Base-by-base conservation (phyloP, 2,113 vertebrate species). In the Monarcha castaneiventris region DNA sequence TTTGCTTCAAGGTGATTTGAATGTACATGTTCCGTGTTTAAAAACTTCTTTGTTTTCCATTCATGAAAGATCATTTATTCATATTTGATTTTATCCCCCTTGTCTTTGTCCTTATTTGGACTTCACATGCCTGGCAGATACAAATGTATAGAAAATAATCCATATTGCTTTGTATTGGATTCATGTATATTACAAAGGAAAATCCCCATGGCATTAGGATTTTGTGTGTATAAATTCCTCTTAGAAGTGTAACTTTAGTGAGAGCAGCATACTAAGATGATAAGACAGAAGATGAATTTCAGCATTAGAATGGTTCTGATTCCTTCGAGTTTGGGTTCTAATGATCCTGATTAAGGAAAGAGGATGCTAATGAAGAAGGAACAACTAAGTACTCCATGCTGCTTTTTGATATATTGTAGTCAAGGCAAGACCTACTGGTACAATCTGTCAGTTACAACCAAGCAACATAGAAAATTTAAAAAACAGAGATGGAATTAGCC, bases 1-100 rank as follows among this genome's bases (percentile, higher is more conserved):
- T 59, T 78, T 84, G 37, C 33, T 95, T 95, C 92, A 95, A 94
- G 95, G 96, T 95, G 87, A 86, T 91, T 94, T 95, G 84, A 96
- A 96, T 85, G 89, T 93, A 95, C 93, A 87, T 37, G 39, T 41
- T 79, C n/a, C 1, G 2, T 76, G 59, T 91, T 93, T 91, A 69
- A 96, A 94, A 95, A 64, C 25, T 37, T 77, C 58, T 93, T 87
- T 93, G 54, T 89, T 91, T 95, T 93, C 48, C 30, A 48, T 77
- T 91, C 39, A 32, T 90, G 55, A 88, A 96, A 91, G 87, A 83
- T 73, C 49, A 74, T 94, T 90, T 96, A 84, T 95, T 93, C 84
- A 77, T 76, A 89, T 85, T 82, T 95, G 71, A 96, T 93, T 96
- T 85, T 76, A 74, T 80, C 15, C 22, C 8, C 11, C 32, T 82